A percentile compares a stretch with the other conserved stretches of the same genome.
These are phyloP conservation scores for Pocillopora meandrina DNA, from an alignment of 92 coral and sea anemone species.

Conservation along the genomic window DNA sequence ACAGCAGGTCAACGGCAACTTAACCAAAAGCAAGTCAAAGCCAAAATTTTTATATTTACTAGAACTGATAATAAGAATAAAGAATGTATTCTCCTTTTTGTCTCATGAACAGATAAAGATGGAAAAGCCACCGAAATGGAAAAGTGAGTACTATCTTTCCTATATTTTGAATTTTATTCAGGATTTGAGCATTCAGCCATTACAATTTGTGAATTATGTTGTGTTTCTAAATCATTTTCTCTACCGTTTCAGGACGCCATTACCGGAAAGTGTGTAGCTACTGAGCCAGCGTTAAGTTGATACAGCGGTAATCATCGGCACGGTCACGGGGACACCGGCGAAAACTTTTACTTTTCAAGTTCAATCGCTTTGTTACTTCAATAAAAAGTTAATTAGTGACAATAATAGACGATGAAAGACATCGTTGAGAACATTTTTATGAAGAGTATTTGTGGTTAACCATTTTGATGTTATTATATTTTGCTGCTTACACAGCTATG, in stretches of 20 bases:
- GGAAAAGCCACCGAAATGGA: constrained; percentile 44
- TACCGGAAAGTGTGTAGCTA: constrained; percentile 4
- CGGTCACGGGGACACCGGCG: background rate
- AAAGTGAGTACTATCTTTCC: constrained; percentile 12
- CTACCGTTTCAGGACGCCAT: background rate
- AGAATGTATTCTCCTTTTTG: background rate
- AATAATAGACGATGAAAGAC: background rate
- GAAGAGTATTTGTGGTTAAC: background rate
- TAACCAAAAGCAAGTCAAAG: too few relatives aligned
- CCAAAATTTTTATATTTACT: background rate
- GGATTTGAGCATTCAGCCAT: background rate
- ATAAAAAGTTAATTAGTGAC: background rate
- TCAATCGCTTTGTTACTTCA: constrained; percentile 3
- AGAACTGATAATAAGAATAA: too few relatives aligned
- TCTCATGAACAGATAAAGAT: constrained; percentile 18
- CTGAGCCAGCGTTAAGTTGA: constrained; percentile 6
- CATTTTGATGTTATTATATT: constrained; percentile 3
- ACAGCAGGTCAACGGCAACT: too few relatives aligned
- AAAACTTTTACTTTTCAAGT: background rate
- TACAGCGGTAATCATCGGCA: constrained; percentile 1
- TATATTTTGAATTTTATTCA: background rate
- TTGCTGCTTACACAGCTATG: background rate
- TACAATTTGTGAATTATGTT: background rate
- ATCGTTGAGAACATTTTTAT: constrained; percentile 7
- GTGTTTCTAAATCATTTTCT: background rate